A percentile compares a stretch with the other conserved stretches of the same genome.
These are phyloP conservation scores for Seriola aureovittata DNA, from an alignment of 2,113 vertebrate genomes.

Conservation along the genomic window DNA sequence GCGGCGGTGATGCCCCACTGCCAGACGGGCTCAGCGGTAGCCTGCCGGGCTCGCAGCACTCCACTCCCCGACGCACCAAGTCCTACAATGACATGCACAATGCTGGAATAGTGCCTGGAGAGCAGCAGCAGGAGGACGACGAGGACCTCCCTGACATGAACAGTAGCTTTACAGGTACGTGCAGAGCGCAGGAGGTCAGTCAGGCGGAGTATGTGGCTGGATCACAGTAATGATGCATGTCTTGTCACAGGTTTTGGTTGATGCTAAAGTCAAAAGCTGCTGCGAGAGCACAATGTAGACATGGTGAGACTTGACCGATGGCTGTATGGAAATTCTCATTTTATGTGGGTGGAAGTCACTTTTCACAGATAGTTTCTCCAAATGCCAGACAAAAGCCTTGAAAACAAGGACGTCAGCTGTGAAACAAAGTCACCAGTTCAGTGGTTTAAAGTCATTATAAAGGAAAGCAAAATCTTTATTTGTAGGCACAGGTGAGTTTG, in stretches of 20 bases:
- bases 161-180: slow-evolving; percentile 98
- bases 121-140: slow-evolving; percentile 93
- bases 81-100: slow-evolving; percentile 99
- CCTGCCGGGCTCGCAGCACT: slow-evolving; percentile 92
- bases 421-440: neutral
- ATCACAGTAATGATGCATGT: neutral
- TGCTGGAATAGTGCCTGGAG: slow-evolving; percentile 96
- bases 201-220: neutral
- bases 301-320: neutral
- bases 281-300: too few species aligned
- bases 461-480: too few species aligned
- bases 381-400: too few species aligned
- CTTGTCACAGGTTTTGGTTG: neutral
- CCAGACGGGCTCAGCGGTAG: slow-evolving; percentile 86
- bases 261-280: neutral
- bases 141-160: slow-evolving; percentile 98
- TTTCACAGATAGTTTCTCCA: neutral
- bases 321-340: neutral
- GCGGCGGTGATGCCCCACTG: slow-evolving; percentile 89
- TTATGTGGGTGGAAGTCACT: neutral
- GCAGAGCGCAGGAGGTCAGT: neutral
- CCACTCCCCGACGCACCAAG: slow-evolving; percentile 94
- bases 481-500: neutral
- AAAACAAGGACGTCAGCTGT: neutral
- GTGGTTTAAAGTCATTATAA: neutral